A percentile compares a stretch with the other conserved stretches of the same genome.
phyloP scores from a whole-genome alignment of 2,888 invertebrate species.

The Nudaria mundana region DNA sequence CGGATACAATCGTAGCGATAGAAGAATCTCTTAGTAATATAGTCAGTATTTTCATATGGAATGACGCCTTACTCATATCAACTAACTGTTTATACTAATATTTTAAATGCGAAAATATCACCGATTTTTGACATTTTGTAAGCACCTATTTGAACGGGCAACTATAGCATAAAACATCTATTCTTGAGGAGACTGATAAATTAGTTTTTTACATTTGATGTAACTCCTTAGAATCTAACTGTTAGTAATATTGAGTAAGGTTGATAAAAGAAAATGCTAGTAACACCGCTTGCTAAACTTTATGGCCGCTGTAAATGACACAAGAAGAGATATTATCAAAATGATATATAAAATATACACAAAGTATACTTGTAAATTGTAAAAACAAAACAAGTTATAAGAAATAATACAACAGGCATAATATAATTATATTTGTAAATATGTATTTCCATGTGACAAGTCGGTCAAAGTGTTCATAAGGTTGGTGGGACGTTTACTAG shows the following conservation, averaged over 20 bases:
- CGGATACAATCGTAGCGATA: constrained; percentile 83
- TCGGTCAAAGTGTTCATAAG: too few species aligned
- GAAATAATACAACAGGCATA: too few species aligned
- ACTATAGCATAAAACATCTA: constrained; percentile 3
- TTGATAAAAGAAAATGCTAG: too few species aligned
- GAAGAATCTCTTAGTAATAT: constrained; percentile 25
- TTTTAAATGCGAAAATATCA: too few species aligned
- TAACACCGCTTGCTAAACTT: too few species aligned
- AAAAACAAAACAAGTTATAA: too few species aligned
- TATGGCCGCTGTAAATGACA: too few species aligned
- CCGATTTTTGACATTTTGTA: too few species aligned
- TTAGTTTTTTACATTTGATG: constrained; percentile 8
- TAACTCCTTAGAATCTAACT: constrained; percentile 6
- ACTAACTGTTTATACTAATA: constrained; percentile 8
- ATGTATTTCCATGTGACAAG: too few species aligned
- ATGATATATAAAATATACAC: too few species aligned
- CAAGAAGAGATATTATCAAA: too few species aligned
- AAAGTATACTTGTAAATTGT: too few species aligned
- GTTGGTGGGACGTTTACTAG: constrained; percentile 24
- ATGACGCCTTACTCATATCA: constrained; percentile 17
- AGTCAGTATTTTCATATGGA: constrained; percentile 25
- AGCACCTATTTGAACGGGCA: not conserved
- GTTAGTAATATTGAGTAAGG: constrained; percentile 19
- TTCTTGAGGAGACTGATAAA: constrained; percentile 11
- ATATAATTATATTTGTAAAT: constrained; percentile 24